Evolutionary conservation across 2,113 vertebrate species (phyloP), one percentile per base, ranked within the genome.

Genomic region (Corythoichthys haematopterus): DNA sequence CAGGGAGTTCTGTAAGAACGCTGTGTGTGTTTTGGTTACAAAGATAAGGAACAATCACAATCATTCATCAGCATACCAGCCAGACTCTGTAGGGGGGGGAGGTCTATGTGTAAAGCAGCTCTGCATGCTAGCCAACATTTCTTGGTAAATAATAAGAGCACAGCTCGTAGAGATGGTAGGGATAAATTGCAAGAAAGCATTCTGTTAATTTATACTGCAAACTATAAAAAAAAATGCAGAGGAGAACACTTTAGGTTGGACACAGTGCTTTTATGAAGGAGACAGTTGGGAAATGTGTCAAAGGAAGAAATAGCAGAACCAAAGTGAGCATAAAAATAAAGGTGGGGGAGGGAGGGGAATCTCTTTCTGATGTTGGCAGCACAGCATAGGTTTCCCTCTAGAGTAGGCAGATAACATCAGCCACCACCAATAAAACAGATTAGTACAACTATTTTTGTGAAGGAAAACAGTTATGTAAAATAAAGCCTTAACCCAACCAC

Each of bases 41-140:
- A 75, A 79, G 81, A 87, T 87, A 83, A 73, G 73, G 63, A 67
- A 69, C 64, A 74, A 77, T 72, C 73, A 72, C 72, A 80, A 78
- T 85, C 77, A 83, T 83, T 84, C 71, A 82, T 87, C 88, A 81
- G 77, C 82, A 75, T 79, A 75, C 80, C 79, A 86, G 77, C 72
- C 77, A 86, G 80, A 82, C 82, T 84, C 81, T 83, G 86, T 74
- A 59, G 71, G 65, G 68, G 66, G 74, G 75, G 55, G 66, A 63
- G 48, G 37, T 64, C 45, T 52, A 40, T 47, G 71, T 62, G 56
- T 14, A 55, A 64, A 9, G 28, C 14, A n/a, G 43, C 3, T 46
- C 46, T 68, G 7, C 13, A 45, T 50, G 61, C 51, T 46, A 71
- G 79, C 72, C 74, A 81, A 72, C 62, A 33, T 75, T 84, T 85